A percentile compares a stretch with the other conserved stretches of the same genome.
phyloP scores from a whole-genome alignment of 1,140 invertebrate genomes.

The Listronotus bonariensis region DNA sequence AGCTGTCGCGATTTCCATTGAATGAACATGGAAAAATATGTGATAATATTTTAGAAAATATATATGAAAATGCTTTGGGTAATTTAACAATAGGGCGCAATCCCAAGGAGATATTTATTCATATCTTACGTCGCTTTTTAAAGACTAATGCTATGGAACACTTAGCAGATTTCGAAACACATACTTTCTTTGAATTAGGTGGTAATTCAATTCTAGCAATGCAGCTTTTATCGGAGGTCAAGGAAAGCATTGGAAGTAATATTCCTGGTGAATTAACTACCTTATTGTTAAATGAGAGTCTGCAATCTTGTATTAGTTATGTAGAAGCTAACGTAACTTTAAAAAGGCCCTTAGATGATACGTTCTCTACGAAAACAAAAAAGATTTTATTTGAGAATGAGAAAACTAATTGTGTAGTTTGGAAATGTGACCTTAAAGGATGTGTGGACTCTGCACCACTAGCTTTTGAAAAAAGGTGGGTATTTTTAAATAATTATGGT shows the following conservation, averaged over 20 bases:
- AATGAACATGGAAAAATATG: slow-evolving; percentile 66
- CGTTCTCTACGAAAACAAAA: not conserved
- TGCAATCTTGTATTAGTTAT: slow-evolving; percentile 39
- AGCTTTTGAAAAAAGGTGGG: slow-evolving; percentile 18
- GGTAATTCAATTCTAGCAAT: slow-evolving; percentile 59
- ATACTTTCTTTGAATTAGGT: slow-evolving; percentile 58
- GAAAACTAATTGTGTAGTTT: slow-evolving; percentile 3
- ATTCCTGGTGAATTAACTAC: slow-evolving; percentile 39
- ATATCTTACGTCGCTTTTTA: slow-evolving; percentile 39
- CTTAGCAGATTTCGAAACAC: slow-evolving; percentile 42
- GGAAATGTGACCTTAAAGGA: slow-evolving; percentile 23
- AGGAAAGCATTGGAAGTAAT: slow-evolving; percentile 36
- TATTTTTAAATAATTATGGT: not conserved
- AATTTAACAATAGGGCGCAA: not conserved
- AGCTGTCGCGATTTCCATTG: slow-evolving; percentile 61
- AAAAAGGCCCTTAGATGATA: slow-evolving; percentile 9
- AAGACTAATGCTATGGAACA: slow-evolving; percentile 33
- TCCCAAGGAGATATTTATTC: slow-evolving; percentile 1
- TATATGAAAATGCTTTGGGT: slow-evolving; percentile 22
- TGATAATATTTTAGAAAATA: slow-evolving; percentile 50
- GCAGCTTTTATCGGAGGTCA: slow-evolving; percentile 54
- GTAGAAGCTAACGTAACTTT: slow-evolving; percentile 3
- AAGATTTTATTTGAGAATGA: not conserved
- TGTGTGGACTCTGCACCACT: slow-evolving; percentile 27
- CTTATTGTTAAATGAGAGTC: slow-evolving; percentile 49